These are phyloP conservation scores for Ophion costatus DNA, from an alignment of 2,888 invertebrate genomes.

Conservation along the genomic window DNA sequence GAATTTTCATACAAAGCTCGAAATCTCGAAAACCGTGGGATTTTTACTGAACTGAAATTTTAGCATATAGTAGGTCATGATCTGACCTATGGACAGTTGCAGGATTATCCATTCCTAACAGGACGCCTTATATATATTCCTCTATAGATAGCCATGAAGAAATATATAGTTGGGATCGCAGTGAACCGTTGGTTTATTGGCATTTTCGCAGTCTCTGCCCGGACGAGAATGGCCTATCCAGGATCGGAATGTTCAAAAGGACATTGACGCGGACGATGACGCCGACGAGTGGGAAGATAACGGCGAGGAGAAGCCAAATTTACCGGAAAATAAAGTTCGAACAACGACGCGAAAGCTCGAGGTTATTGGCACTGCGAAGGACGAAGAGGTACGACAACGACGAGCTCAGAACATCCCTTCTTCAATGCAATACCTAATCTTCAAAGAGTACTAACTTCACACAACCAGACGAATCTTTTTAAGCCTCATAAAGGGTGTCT, in stretches of 20 bases:
- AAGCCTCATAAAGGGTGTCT: background rate
- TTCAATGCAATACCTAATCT: too few relatives aligned
- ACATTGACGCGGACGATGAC: constrained; percentile 60
- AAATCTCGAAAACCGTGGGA: too few relatives aligned
- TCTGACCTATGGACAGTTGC: too few relatives aligned
- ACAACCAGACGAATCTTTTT: background rate
- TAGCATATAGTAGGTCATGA: too few relatives aligned
- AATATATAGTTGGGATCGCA: constrained; percentile 21
- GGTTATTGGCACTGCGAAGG: constrained; percentile 74
- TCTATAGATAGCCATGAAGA: constrained; percentile 12
- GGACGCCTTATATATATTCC: too few relatives aligned
- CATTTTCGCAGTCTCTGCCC: constrained; percentile 75
- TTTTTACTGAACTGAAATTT: too few relatives aligned
- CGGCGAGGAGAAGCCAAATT: constrained; percentile 54
- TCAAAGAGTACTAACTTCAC: background rate
- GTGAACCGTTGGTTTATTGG: constrained; percentile 22
- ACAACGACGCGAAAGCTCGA: constrained; percentile 70
- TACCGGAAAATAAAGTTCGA: constrained; percentile 4
- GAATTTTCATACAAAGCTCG: too few relatives aligned
- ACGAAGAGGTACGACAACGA: constrained; percentile 69
- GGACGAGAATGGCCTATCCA: constrained; percentile 71
- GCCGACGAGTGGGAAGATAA: constrained; percentile 68
- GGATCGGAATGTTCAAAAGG: constrained; percentile 58
- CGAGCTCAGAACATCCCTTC: background rate
- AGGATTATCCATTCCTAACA: too few relatives aligned